Percentiles rank a stretch among this genome's conserved stretches.
phyloP scores from a whole-genome alignment of 1,140 invertebrate species.

The Doryteuthis pealeii region DNA sequence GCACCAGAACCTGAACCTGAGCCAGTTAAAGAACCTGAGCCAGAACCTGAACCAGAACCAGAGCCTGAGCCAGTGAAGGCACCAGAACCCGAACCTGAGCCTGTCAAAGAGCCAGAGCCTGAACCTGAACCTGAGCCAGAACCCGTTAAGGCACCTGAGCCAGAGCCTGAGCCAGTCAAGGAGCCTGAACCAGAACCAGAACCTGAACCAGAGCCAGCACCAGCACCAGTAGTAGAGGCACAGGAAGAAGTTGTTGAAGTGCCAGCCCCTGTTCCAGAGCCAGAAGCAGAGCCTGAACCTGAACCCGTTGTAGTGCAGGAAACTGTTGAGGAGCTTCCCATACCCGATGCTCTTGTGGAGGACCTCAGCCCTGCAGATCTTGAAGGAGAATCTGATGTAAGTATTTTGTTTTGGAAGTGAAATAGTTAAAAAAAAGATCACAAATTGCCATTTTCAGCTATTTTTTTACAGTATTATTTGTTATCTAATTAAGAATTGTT shows the following conservation, averaged over 20 bases:
- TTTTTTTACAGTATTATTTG: no score
- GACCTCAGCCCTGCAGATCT: constrained; percentile 19
- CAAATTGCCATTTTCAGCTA: neutral
- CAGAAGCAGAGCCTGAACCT: constrained; percentile 24
- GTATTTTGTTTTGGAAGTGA: neutral
- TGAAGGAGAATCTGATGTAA: neutral
- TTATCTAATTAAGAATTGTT: no score
- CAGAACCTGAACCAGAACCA: neutral
- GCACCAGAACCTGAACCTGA: constrained; percentile 11
- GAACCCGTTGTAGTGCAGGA: constrained; percentile 21
- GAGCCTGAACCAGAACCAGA: constrained; percentile 11
- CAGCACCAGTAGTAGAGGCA: constrained; percentile 9
- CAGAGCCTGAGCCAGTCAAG: constrained; percentile 17
- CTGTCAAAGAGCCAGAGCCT: constrained; percentile 7
- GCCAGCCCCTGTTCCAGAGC: constrained; percentile 22
- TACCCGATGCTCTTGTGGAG: constrained; percentile 9
- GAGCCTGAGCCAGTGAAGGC: neutral
- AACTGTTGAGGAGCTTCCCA: neutral
- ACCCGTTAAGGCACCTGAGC: constrained; percentile 6
- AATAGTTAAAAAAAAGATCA: neutral
- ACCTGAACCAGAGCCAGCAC: constrained; percentile 1
- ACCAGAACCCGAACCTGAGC: neutral
- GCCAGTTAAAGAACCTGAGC: neutral
- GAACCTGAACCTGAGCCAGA: neutral
- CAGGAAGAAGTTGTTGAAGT: neutral